Base-by-base conservation (phyloP, 2,888 invertebrate species). In the Cataglyphis rosenhaueri region DNA sequence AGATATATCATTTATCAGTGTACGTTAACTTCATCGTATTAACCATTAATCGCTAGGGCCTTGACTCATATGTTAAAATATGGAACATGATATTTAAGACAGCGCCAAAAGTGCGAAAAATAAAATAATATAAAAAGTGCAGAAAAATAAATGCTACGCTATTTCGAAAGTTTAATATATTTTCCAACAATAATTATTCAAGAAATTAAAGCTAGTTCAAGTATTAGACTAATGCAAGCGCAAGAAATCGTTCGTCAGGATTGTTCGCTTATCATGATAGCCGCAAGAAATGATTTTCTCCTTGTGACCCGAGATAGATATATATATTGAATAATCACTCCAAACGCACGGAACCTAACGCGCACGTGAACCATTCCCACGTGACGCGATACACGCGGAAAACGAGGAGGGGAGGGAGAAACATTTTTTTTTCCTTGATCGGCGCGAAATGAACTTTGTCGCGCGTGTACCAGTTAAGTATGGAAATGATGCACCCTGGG, bases 401-500 rank as follows among this genome's bases (percentile, higher is more conserved):
- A 35, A 64, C 44, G 18, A 8, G 70, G 15, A 3, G 1, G 21
- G 41, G 55, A 18, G 71, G 41, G 78, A 35, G 32, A 29, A 32
- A 79, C 78, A 78, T 78, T 78, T 78, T 78, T 78, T 35, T 79
- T 73, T 79, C 57, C 74, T 73, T 48, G 73, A 79, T 79, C 78
- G 78, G 74, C 78, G 73, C 59, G 59, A 73, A 79, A 79, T 71
- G 57, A 73, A 79, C 44, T 79, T 79, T 73, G 44, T 79, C 79
- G 57, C 52, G 48, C 79, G 78, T 78, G 79, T 78, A 82, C 48
- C 78, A 66, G 76, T 66, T 82, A 82, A 78, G 78, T 59, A 78
- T 79, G 64, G 87, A 76, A 87, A 89, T 90, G 92, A 93, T 88
- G 92, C 91, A 92, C 91, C 91, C 92, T 90, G 92, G 81, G 78